Evolutionary conservation across 1,140 invertebrate genomes (phyloP), one percentile per base, ranked within the genome.

Genomic region (Trissolcus basalis): DNA sequence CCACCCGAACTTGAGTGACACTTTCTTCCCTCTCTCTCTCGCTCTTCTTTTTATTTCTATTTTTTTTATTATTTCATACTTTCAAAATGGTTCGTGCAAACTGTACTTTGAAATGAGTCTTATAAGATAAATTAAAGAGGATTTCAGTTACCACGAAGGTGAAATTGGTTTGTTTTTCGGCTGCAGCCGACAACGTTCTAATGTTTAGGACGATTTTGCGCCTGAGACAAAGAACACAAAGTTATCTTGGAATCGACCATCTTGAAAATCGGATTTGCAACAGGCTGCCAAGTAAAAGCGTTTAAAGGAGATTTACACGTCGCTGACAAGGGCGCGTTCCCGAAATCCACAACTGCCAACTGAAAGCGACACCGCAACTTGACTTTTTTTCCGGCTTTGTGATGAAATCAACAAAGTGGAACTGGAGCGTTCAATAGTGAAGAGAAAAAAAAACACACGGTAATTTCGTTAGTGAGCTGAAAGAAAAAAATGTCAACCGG

Each of bases 261-360:
- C 59, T 63, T 63, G 59, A 63, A 63, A 63, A 63, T 63, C 14
- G 48, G 70, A 74, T 77, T 80, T 60, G 14, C 54, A 67, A 36
- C 53, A 49, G 13, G 13, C 60, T 43, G 19, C 56, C 35, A 65
- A 48, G 53, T 47, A 70, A 55, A 75, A 75, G 47, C 54, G 44
- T 59, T 71, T 65, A 61, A 78, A 51, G 55, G 49, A 67, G 55
- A 76, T 71, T 78, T 56, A 71, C 65, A 74, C 58, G 39, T 12
- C 8, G 15, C 7, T 33, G 7, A 44, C 16, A 5, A 44, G 36
- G 43, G 43, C 43, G 12, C 11, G 43, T 39, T 11, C n/a, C 9
- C 36, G 9, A n/a, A 39, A 11, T 9, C 7, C 7, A 12, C 13
- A 44, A n/a, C 12, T n/a, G 12, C 53, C 43, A 45, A 56, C 15